phyloP scores from a whole-genome alignment of 2,888 invertebrate genomes.

The Diarsia brunnea region DNA sequence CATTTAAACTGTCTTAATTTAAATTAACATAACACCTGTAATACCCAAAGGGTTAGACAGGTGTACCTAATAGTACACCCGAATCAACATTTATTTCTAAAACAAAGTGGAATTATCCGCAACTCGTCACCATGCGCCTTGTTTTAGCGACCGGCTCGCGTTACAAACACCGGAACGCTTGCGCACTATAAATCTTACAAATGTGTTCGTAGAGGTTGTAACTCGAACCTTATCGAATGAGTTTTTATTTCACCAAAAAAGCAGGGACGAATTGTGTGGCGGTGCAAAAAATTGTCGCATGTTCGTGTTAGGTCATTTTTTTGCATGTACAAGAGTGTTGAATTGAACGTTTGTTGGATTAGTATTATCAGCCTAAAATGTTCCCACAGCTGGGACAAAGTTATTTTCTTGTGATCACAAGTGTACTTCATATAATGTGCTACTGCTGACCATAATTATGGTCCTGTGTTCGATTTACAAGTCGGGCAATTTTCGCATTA shows the following conservation, averaged over 20 bases:
- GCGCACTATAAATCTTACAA: constrained; percentile 60
- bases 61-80: no score
- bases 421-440: neutral
- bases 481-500: neutral
- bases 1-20: neutral
- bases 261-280: constrained; percentile 33
- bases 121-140: constrained; percentile 37
- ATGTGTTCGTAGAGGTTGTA: constrained; percentile 57
- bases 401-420: no score
- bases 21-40: neutral
- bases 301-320: constrained; percentile 7
- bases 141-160: constrained; percentile 40
- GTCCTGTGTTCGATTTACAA: neutral
- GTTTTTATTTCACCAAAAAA: constrained; percentile 54
- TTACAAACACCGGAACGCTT: constrained; percentile 52
- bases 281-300: constrained; percentile 41
- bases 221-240: constrained; percentile 56
- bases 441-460: neutral
- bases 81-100: neutral
- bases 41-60: no score
- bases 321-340: neutral
- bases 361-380: neutral
- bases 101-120: constrained; percentile 20
- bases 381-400: neutral
- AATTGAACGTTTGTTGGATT: neutral